Percentiles rank a stretch among this genome's conserved stretches.
Conservation (phyloP, 2,113 vertebrate species). For the Athene noctua region DNA sequence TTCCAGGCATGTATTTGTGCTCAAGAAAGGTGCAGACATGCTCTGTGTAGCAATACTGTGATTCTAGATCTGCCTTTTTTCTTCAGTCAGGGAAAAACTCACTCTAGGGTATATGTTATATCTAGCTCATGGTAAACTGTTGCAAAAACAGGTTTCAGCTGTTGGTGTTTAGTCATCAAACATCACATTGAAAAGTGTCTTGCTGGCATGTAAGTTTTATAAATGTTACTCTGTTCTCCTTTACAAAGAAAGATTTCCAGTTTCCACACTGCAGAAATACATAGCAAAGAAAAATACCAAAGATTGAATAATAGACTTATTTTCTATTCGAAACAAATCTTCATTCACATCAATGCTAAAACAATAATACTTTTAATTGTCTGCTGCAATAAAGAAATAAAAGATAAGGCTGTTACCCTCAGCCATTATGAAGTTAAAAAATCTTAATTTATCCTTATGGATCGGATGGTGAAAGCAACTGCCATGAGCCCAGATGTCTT, state of each 20-base stretch:
- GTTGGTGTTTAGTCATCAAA: background rate
- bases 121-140: background rate
- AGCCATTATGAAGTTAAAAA: background rate
- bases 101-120: background rate
- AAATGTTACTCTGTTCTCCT: background rate
- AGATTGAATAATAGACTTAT: background rate
- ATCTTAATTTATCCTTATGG: background rate
- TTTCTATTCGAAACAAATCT: background rate
- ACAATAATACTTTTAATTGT: background rate
- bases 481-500: conserved; percentile 47
- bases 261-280: background rate
- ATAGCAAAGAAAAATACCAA: background rate
- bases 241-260: background rate
- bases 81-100: background rate
- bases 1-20: background rate
- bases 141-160: background rate
- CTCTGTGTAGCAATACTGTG: background rate
- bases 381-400: background rate
- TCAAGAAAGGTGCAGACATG: background rate
- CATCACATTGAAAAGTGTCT: background rate
- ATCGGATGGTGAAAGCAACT: background rate
- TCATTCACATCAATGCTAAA: background rate
- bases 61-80: background rate
- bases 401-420: background rate
- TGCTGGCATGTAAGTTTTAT: background rate